Conservation (phyloP, 2,797 vertebrate species). For the Enteromius radiatus region DNA sequence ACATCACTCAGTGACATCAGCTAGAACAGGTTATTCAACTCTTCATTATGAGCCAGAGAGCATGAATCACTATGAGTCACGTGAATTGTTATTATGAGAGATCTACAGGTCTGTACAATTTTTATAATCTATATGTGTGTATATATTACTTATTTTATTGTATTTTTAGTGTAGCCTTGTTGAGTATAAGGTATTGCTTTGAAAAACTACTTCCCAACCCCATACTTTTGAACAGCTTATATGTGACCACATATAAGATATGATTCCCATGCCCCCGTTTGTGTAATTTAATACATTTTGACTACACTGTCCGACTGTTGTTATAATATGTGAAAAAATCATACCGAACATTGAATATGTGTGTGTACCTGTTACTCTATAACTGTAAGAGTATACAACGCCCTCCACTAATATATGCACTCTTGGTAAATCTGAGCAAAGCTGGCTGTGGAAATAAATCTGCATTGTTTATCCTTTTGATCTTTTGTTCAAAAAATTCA, state of each 20-base stretch:
- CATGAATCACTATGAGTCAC: slow-evolving; percentile 25
- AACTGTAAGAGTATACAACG: not conserved
- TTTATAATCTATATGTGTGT: no score
- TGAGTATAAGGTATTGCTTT: not conserved
- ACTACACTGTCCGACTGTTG: not conserved
- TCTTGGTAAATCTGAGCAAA: no score
- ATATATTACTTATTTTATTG: no score
- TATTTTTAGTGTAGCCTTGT: not conserved
- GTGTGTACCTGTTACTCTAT: not conserved
- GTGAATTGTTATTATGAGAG: not conserved
- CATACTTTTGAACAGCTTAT: not conserved
- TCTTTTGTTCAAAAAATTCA: no score
- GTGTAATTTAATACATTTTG: not conserved
- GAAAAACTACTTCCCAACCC: not conserved
- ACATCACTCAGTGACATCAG: slow-evolving; percentile 25
- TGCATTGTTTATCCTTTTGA: not conserved
- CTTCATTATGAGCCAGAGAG: not conserved
- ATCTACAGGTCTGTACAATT: not conserved
- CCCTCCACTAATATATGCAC: no score
- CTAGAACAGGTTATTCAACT: slow-evolving; percentile 49
- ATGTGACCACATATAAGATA: not conserved
- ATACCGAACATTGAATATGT: not conserved
- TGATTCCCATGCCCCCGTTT: not conserved
- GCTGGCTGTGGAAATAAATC: not conserved
- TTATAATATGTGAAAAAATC: not conserved